Percentiles rank a stretch among this genome's conserved stretches.
phyloP scores from a whole-genome alignment of 2,113 vertebrate species.

The Chitala chitala region DNA sequence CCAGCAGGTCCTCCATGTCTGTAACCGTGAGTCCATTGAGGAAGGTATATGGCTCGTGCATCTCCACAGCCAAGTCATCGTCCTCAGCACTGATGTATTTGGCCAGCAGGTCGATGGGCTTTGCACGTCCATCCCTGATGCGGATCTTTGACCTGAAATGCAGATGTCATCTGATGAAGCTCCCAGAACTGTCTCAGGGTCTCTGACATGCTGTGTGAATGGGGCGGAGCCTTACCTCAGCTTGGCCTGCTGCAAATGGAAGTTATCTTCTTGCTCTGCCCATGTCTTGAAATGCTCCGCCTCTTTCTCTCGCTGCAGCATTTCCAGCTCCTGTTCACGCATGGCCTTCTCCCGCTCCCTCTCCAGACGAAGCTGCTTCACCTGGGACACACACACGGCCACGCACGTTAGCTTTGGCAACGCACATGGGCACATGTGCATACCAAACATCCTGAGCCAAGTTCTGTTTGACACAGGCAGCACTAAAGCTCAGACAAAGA shows the following conservation, averaged over 20 bases:
- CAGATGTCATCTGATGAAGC: neutral
- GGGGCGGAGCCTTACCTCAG: conserved; percentile 62
- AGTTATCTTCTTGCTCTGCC: conserved; percentile 97
- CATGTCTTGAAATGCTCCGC: conserved; percentile 97
- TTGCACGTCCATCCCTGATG: conserved; percentile 86
- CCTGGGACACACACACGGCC: conserved; percentile 58
- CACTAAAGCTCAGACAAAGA: too few species aligned
- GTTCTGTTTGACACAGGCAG: too few species aligned
- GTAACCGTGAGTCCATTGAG: conserved; percentile 87
- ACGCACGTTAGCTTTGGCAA: neutral
- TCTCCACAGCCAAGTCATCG: conserved; percentile 90
- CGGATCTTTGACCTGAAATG: conserved; percentile 84
- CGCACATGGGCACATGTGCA: neutral
- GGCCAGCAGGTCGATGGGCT: conserved; percentile 91
- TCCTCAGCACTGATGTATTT: conserved; percentile 96
- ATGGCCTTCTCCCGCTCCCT: conserved; percentile 91
- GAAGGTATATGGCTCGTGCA: conserved; percentile 96
- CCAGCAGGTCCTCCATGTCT: conserved; percentile 94
- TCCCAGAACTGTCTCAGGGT: too few species aligned
- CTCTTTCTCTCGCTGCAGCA: conserved; percentile 96
- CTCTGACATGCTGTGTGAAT: too few species aligned
- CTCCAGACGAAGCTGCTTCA: conserved; percentile 92
- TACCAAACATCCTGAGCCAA: too few species aligned
- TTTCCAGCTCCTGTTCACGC: conserved; percentile 92
- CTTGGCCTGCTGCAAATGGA: conserved; percentile 95